Conservation (phyloP, 1,140 invertebrate genomes). For the Mactra quadrangularis region DNA sequence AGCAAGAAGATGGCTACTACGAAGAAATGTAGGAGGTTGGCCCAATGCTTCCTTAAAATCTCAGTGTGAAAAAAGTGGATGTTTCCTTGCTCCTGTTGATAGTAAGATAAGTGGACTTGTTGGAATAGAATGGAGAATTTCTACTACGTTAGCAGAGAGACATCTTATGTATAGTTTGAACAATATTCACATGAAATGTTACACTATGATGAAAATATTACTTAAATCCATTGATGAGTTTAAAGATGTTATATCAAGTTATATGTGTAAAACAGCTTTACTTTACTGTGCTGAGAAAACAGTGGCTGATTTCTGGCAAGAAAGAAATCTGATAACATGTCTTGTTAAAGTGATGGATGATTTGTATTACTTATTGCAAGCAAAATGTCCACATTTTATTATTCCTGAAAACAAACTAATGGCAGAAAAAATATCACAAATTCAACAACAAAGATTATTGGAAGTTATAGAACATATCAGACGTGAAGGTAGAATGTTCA, state of each 20-base stretch:
- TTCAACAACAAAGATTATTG: background rate
- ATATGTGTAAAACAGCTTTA: background rate
- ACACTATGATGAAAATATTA: background rate
- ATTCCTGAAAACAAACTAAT: slow-evolving; percentile 3
- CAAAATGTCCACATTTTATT: slow-evolving; percentile 3
- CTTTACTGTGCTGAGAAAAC: background rate
- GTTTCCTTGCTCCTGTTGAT: background rate
- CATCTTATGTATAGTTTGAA: slow-evolving; percentile 11
- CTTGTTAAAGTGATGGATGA: background rate
- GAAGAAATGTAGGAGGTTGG: background rate
- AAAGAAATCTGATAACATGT: background rate
- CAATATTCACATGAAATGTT: slow-evolving; percentile 1
- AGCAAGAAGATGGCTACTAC: background rate
- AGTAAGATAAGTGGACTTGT: background rate
- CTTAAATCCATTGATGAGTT: background rate
- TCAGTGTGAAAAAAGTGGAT: background rate
- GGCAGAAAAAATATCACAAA: background rate
- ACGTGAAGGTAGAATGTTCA: no score
- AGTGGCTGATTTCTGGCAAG: background rate
- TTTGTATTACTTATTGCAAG: background rate
- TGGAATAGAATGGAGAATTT: background rate
- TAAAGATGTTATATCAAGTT: background rate
- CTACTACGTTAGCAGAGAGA: background rate
- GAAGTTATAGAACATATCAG: background rate
- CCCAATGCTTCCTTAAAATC: background rate